Conservation (phyloP, 2,113 vertebrate genomes). For the Malaclemys terrapin region DNA sequence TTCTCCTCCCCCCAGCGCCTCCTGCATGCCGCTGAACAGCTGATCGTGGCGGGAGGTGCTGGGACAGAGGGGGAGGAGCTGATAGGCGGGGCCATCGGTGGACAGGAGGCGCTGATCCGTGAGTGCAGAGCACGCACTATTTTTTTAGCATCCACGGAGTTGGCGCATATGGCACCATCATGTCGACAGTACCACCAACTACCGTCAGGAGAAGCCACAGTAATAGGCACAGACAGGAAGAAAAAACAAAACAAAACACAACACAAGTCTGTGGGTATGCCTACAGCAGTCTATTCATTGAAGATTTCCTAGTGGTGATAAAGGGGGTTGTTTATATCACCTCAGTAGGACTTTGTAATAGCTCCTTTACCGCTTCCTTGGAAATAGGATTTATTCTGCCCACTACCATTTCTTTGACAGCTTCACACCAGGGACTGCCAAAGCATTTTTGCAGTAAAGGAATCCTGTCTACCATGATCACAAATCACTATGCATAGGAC, state of each 20-base stretch:
- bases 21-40: too few relatives aligned
- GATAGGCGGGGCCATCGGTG: too few relatives aligned
- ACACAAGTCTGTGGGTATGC: background rate
- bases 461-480: background rate
- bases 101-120: too few relatives aligned
- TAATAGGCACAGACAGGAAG: background rate
- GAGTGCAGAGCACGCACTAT: too few relatives aligned
- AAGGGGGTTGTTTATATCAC: slow-evolving; percentile 9
- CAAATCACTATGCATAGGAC: background rate
- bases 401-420: background rate
- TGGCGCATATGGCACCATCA: background rate
- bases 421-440: background rate
- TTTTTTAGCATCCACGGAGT: too few relatives aligned
- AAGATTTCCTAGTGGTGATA: slow-evolving; percentile 34
- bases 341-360: background rate
- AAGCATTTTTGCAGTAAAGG: background rate
- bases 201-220: background rate
- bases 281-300: background rate
- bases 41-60: too few relatives aligned
- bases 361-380: background rate
- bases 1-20: too few relatives aligned
- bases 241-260: background rate
- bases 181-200: background rate
- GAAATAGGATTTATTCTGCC: background rate
- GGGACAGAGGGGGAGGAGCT: too few relatives aligned